These are phyloP conservation scores for Atlantisia rogersi DNA, from an alignment of 2,113 vertebrate species.

Conservation along the genomic window DNA sequence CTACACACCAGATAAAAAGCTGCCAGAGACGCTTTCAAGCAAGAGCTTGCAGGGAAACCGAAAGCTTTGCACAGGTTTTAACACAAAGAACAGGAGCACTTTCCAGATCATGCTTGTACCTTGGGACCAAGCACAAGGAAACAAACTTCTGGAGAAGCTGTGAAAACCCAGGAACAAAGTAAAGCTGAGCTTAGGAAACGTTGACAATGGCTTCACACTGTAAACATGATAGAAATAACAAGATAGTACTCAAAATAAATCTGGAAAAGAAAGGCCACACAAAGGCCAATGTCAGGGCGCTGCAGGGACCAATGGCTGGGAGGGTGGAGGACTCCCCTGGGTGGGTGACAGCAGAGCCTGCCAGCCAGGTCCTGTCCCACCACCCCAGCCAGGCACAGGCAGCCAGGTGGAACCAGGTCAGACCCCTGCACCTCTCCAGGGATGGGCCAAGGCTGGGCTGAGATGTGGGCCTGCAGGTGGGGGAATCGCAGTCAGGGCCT, in stretches of 20 bases:
- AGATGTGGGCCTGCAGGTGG: no score
- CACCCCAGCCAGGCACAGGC: neutral
- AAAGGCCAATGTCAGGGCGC: neutral
- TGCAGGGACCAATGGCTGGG: rapidly evolving
- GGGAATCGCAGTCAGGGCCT: neutral
- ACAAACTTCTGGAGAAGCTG: neutral
- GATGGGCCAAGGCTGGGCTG: rapidly evolving
- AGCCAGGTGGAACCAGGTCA: neutral
- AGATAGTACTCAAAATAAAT: neutral
- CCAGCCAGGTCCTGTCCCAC: neutral
- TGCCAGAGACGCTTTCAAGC: neutral
- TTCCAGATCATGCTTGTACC: neutral
- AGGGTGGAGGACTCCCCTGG: rapidly evolving
- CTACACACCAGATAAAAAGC: neutral
- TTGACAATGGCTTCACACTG: neutral
- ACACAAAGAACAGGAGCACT: neutral
- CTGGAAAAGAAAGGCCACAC: neutral
- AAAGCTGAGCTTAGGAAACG: neutral
- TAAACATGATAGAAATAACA: neutral
- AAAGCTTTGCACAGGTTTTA: neutral
- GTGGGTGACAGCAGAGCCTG: no score
- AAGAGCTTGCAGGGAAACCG: neutral
- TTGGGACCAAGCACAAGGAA: neutral
- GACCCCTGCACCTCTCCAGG: neutral
- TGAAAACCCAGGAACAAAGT: neutral